Evolutionary conservation across 1,140 invertebrate genomes (phyloP).

Genomic region (Helicoverpa armigera): DNA sequence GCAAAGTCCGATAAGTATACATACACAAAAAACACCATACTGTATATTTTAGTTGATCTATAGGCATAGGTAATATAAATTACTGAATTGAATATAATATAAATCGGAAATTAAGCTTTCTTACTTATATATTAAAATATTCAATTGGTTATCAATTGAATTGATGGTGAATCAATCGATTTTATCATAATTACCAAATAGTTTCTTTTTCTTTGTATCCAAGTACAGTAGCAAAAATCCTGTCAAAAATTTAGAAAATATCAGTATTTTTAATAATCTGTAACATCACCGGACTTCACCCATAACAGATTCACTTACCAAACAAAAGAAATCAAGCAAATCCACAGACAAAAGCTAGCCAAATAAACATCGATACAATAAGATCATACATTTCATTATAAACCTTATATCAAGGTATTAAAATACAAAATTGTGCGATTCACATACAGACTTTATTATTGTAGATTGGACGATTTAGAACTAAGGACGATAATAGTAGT

Average conservation of each 20-base stretch:
- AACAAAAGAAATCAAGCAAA: constrained; percentile 16
- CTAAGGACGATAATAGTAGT: constrained; percentile 6
- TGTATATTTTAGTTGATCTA: too few species aligned
- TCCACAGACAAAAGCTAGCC: constrained; percentile 26
- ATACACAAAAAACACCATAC: background rate
- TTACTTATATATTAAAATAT: too few species aligned
- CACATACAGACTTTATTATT: background rate
- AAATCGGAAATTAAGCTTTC: background rate
- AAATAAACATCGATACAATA: constrained; percentile 24
- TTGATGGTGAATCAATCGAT: too few species aligned
- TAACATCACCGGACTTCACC: constrained; percentile 4
- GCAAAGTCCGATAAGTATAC: background rate
- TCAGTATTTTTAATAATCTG: background rate
- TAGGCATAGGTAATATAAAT: too few species aligned
- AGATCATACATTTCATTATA: constrained; percentile 35
- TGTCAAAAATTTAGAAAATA: too few species aligned
- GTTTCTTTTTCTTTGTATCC: too few species aligned
- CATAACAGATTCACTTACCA: background rate
- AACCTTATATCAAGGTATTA: constrained; percentile 18
- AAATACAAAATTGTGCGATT: constrained; percentile 47
- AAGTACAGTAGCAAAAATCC: background rate
- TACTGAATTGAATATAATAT: background rate
- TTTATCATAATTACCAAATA: too few species aligned
- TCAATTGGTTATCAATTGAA: too few species aligned
- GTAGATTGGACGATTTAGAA: constrained; percentile 25